Base-by-base conservation (phyloP, 2,888 invertebrate genomes). In the Sialis lutaria region DNA sequence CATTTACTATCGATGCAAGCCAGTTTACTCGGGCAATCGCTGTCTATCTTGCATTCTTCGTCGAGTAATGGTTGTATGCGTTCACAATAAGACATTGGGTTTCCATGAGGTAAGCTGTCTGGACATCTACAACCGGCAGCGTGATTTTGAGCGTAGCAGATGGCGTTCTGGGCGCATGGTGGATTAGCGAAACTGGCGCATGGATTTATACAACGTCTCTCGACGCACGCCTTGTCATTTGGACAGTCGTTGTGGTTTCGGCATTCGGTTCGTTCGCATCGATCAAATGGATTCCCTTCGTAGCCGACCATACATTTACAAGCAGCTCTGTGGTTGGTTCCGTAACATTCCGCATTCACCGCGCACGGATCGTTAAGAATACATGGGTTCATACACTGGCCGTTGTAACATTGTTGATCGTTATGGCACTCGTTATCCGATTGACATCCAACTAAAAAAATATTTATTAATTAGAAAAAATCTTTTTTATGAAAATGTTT, bases 91-190 rank as follows among this genome's bases (percentile, higher is more conserved):
- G 82, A 78, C 53, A 79, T 68, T 8, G 91, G 85, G 65, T 89
- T 84, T 51, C 90, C 91, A 45, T 77, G 62, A 1, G 88, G 87
- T 47, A 83, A 63, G 50, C 82, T 73, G 32, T 82, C 73, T 5
- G 90, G 91, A 60, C 92, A 92, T 55, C 79, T 77, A 59, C 92
- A 92, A 7, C 78, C 75, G 0, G 87, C 81, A 1, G 74, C 77
- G 60, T 92, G 90, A 59, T 87, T 85, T 54, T 81, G 73, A 1
- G 83, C 78, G 53, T 77, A 81, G 57, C 90, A 91, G 48, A 82
- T 68, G 1, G 90, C 90, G 57, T 89, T 89, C 51, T 75, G 76
- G 0, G 88, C 90, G 56, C 91, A 91, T 1, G 83, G 83, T 53
- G 77, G 79, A 49, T 69, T 68, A 9, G 73, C 72, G 49, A 75